phyloP scores from a whole-genome alignment of 2,888 invertebrate species.

The Epinotia brunnichana region DNA sequence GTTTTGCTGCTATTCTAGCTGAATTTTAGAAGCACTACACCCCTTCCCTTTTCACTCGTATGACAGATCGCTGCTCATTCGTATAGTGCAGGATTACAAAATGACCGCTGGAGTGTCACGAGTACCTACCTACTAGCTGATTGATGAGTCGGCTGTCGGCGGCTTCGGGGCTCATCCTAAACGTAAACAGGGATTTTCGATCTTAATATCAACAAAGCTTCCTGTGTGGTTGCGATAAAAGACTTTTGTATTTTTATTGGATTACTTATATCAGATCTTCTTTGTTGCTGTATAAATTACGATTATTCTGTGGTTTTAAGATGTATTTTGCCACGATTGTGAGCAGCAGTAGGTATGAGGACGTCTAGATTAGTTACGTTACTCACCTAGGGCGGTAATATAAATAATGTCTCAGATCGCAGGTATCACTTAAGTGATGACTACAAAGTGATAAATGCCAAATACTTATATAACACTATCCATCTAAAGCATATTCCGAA shows the following conservation, averaged over 20 bases:
- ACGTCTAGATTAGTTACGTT: background rate
- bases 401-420: too few species aligned
- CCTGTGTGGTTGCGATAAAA: constrained; percentile 20
- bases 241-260: constrained; percentile 31
- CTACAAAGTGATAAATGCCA: too few species aligned
- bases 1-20: background rate
- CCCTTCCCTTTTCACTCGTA: background rate
- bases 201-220: constrained; percentile 34
- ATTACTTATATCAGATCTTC: constrained; percentile 20
- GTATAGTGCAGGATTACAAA: constrained; percentile 25
- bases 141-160: constrained; percentile 31
- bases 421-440: too few species aligned
- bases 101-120: constrained; percentile 21
- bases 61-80: constrained; percentile 23
- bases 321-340: too few species aligned
- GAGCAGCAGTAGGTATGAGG: background rate
- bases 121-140: constrained; percentile 31
- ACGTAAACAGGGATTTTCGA: constrained; percentile 34
- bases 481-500: too few species aligned
- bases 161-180: constrained; percentile 24
- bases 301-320: background rate
- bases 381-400: too few species aligned
- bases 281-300: constrained; percentile 35
- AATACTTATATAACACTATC: too few species aligned
- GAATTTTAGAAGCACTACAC: background rate